A percentile compares a stretch with the other conserved stretches of the same genome.
These are phyloP conservation scores for Sturnira hondurensis DNA, from an alignment of 2,113 vertebrate genomes.

Conservation along the genomic window DNA sequence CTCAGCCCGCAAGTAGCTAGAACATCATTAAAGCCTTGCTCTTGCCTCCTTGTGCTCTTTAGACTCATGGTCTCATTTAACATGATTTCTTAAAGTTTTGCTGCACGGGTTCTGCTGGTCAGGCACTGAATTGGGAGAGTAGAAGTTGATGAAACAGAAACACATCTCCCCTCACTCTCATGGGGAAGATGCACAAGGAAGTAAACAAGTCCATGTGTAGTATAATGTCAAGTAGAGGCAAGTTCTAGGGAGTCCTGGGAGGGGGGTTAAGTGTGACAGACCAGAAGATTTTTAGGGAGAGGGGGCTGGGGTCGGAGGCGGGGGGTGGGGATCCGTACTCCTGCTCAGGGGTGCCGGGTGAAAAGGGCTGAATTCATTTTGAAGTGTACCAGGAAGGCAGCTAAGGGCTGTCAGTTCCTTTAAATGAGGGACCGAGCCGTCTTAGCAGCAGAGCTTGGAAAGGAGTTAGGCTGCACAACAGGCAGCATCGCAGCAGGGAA, in stretches of 20 bases:
- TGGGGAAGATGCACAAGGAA: not conserved
- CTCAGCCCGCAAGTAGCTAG: not conserved
- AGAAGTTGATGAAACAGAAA: not conserved
- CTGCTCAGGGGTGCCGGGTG: not conserved
- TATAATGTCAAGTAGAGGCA: not conserved
- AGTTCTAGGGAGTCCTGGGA: not conserved
- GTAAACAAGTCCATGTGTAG: not conserved
- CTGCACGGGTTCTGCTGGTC: not conserved
- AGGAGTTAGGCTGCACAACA: not conserved
- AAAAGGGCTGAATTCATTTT: not conserved
- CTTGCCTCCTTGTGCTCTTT: not conserved
- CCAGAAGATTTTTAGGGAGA: not conserved
- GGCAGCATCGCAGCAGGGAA: not conserved
- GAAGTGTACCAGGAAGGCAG: not conserved
- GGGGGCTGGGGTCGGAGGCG: not conserved
- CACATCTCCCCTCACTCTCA: not conserved
- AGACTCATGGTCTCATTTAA: not conserved
- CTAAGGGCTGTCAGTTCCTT: not conserved
- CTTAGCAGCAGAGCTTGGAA: not conserved
- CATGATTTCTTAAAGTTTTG: not conserved
- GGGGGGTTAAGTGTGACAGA: not conserved
- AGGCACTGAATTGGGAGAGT: not conserved
- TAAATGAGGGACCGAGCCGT: not conserved
- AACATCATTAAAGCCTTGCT: not conserved
- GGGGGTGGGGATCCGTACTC: fast-evolving